Evolutionary conservation across 2,888 invertebrate genomes (phyloP).

Genomic region (Agriopis aurantiaria): DNA sequence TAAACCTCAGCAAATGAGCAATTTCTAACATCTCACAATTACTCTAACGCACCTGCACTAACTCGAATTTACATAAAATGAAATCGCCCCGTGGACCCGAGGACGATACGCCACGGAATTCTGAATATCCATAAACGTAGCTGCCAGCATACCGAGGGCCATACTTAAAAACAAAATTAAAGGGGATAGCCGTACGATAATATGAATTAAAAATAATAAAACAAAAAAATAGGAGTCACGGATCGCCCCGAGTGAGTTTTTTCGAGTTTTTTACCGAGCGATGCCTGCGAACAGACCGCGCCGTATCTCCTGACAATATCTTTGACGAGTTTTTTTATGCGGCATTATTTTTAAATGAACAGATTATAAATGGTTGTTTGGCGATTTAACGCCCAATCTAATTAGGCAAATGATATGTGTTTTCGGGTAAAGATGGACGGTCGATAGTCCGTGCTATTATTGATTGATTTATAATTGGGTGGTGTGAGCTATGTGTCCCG

Average conservation of each 20-base stretch:
- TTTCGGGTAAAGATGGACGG: conserved; percentile 70
- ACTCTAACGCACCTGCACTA: conserved; percentile 67
- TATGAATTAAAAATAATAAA: conserved; percentile 87
- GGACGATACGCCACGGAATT: conserved; percentile 81
- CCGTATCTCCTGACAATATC: conserved; percentile 85
- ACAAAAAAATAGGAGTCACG: conserved; percentile 85
- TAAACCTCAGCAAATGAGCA: conserved; percentile 27
- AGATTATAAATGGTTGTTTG: conserved; percentile 86
- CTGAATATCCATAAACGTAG: conserved; percentile 84
- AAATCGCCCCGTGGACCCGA: conserved; percentile 75
- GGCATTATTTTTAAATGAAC: conserved; percentile 85
- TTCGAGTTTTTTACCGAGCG: conserved; percentile 73
- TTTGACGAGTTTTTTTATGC: conserved; percentile 85
- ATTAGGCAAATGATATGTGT: conserved; percentile 87
- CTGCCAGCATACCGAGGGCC: conserved; percentile 84
- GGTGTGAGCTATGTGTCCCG: conserved; percentile 33
- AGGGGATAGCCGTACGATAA: conserved; percentile 86
- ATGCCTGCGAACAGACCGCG: conserved; percentile 80
- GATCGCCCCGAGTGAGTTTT: conserved; percentile 84
- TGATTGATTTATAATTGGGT: conserved; percentile 72
- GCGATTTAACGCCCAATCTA: conserved; percentile 87
- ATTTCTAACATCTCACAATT: conserved; percentile 69
- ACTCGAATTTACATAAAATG: conserved; percentile 80
- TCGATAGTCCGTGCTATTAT: conserved; percentile 66
- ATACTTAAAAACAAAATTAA: conserved; percentile 87